phyloP scores from a whole-genome alignment of 2,797 vertebrate species.

The Chrosomus eos region DNA sequence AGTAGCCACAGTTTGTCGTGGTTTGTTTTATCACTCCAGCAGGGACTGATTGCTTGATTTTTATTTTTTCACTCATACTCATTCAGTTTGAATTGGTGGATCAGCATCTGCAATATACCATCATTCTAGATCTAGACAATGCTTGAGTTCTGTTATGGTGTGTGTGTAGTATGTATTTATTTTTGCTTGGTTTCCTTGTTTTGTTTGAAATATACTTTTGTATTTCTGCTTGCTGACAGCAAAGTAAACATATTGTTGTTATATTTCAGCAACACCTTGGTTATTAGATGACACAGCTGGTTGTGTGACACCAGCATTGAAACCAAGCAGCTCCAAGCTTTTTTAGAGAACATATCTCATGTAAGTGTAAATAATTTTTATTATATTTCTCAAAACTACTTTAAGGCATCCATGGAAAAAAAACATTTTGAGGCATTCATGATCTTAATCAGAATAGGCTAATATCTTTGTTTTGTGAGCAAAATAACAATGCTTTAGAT shows the following conservation, averaged over 20 bases:
- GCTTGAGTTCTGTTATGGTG: background rate
- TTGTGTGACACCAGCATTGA: background rate
- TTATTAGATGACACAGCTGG: background rate
- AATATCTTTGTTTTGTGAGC: background rate
- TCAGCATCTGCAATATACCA: background rate
- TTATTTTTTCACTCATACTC: background rate
- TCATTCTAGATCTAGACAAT: background rate
- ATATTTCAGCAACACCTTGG: background rate
- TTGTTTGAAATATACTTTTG: background rate
- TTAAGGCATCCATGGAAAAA: background rate
- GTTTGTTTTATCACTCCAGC: slow-evolving; percentile 31
- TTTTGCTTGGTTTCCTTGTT: background rate
- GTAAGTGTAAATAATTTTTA: slow-evolving; percentile 17
- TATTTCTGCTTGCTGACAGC: background rate
- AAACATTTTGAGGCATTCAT: background rate
- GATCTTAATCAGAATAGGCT: background rate
- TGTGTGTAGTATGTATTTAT: background rate
- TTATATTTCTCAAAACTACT: slow-evolving; percentile 6
- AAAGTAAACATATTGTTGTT: background rate
- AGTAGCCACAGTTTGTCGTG: background rate
- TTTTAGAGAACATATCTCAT: background rate
- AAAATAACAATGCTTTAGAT: background rate
- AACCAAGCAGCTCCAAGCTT: background rate
- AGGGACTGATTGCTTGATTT: slow-evolving; percentile 9
- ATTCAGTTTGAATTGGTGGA: background rate